Percentiles rank a stretch among this genome's conserved stretches.
Evolutionary conservation across 2,113 vertebrate species (phyloP).

Genomic region (Channa maculata): DNA sequence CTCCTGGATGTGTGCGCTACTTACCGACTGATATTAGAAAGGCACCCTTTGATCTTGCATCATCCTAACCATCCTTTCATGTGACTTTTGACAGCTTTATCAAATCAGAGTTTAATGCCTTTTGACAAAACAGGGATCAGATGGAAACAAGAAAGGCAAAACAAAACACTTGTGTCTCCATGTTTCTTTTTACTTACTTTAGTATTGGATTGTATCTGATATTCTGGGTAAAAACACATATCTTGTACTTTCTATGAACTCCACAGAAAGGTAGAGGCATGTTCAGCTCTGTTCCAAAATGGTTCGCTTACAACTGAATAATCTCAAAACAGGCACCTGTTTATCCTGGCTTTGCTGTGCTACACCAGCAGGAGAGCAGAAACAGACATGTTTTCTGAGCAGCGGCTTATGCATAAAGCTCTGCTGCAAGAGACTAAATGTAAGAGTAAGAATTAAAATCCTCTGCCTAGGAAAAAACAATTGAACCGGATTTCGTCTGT

Average conservation of each 20-base stretch:
- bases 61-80: conserved; percentile 59
- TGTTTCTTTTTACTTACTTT: conserved; percentile 16
- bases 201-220: conserved; percentile 44
- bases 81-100: conserved; percentile 65
- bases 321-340: conserved; percentile 75
- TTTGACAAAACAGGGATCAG: conserved; percentile 67
- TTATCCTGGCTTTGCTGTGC: conserved; percentile 66
- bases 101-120: conserved; percentile 53
- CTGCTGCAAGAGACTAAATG: conserved; percentile 64
- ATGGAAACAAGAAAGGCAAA: conserved; percentile 47
- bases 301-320: conserved; percentile 53
- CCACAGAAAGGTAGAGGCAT: conserved; percentile 27
- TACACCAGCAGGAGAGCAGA: conserved; percentile 57
- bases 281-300: conserved; percentile 25
- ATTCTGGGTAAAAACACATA: conserved; percentile 30
- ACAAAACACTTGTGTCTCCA: conserved; percentile 42
- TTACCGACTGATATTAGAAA: conserved; percentile 55
- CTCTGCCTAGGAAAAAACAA: conserved; percentile 45
- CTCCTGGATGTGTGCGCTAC: conserved; percentile 35
- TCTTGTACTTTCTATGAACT: conserved; percentile 47
- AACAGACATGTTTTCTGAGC: conserved; percentile 55
- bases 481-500: conserved; percentile 47
- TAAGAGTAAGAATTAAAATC: conserved; percentile 56
- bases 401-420: conserved; percentile 66
- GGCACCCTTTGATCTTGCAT: conserved; percentile 59